phyloP scores from a whole-genome alignment of 2,797 vertebrate species.

The Poeciliopsis presidionis region DNA sequence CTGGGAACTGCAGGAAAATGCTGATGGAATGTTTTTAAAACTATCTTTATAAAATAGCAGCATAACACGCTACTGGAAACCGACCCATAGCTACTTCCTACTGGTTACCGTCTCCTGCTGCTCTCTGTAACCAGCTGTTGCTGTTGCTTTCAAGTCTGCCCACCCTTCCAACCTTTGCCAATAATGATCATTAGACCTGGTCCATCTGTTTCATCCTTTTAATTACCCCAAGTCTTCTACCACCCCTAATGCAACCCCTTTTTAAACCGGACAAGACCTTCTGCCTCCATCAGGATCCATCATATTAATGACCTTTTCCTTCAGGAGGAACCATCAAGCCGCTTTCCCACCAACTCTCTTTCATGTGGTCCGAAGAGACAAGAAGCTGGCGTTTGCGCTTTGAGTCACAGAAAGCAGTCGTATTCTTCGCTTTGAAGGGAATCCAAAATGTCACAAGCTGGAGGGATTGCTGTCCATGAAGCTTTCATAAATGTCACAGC shows the following conservation, averaged over 20 bases:
- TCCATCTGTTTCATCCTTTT: conserved; percentile 29
- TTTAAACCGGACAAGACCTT: conserved; percentile 21
- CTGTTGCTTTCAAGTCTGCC: not conserved
- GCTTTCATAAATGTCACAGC: conserved; percentile 79
- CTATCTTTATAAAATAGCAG: not conserved
- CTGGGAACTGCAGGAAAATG: not conserved
- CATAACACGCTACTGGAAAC: not conserved
- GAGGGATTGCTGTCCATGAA: conserved; percentile 68
- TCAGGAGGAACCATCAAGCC: conserved; percentile 65
- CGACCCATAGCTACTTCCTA: not conserved
- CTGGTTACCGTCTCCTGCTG: not conserved
- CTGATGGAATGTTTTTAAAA: not conserved
- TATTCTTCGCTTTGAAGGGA: conserved; percentile 71
- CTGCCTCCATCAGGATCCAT: conserved; percentile 35
- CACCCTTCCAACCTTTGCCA: not conserved
- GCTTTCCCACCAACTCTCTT: conserved; percentile 57
- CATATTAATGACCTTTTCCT: conserved; percentile 80
- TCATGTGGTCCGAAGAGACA: conserved; percentile 72
- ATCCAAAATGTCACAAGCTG: conserved; percentile 76
- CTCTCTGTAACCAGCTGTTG: not conserved
- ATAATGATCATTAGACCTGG: not conserved
- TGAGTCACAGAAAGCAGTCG: conserved; percentile 45
- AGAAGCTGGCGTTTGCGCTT: conserved; percentile 58
- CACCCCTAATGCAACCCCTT: conserved; percentile 18
- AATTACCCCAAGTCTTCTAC: conserved; percentile 31